phyloP scores from a whole-genome alignment of 2,888 invertebrate genomes.

The Lissonota sp. region DNA sequence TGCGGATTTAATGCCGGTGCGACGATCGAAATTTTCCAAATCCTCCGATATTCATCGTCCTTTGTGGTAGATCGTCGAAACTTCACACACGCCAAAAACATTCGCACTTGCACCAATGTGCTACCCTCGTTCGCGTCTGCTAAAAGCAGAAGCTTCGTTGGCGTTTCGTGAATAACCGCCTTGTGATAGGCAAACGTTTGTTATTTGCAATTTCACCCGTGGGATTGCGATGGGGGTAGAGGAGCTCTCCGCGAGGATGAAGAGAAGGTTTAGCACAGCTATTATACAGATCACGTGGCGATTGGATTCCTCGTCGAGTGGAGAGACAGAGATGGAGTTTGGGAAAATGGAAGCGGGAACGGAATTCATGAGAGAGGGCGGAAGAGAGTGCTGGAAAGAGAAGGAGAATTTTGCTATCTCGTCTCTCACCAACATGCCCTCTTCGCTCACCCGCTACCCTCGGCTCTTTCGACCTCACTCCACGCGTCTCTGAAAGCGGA shows the following conservation, averaged over 20 bases:
- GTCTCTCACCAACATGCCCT: constrained; percentile 62
- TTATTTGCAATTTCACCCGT: constrained; percentile 80
- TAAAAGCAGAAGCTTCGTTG: constrained; percentile 57
- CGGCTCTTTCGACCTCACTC: constrained; percentile 63
- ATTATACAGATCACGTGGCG: constrained; percentile 83
- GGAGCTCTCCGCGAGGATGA: constrained; percentile 56
- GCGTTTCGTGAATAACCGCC: constrained; percentile 64
- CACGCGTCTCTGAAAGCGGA: constrained; percentile 62
- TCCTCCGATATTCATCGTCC: background rate
- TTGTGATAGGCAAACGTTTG: constrained; percentile 77
- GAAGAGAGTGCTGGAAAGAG: constrained; percentile 20
- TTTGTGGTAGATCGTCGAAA: background rate
- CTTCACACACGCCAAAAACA: background rate
- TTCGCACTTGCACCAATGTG: background rate
- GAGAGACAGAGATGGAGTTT: constrained; percentile 52
- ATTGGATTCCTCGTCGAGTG: constrained; percentile 81
- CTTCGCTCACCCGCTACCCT: constrained; percentile 59
- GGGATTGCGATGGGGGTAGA: constrained; percentile 74
- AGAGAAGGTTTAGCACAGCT: constrained; percentile 78
- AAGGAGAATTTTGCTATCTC: constrained; percentile 55
- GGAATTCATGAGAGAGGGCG: constrained; percentile 28
- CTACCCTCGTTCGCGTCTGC: constrained; percentile 38
- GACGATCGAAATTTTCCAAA: constrained; percentile 9
- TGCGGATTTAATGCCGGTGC: background rate
- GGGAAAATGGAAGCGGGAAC: constrained; percentile 33